Evolutionary conservation across 2,888 invertebrate genomes (phyloP), one percentile per base, ranked within the genome.

Genomic region (Timema podura): DNA sequence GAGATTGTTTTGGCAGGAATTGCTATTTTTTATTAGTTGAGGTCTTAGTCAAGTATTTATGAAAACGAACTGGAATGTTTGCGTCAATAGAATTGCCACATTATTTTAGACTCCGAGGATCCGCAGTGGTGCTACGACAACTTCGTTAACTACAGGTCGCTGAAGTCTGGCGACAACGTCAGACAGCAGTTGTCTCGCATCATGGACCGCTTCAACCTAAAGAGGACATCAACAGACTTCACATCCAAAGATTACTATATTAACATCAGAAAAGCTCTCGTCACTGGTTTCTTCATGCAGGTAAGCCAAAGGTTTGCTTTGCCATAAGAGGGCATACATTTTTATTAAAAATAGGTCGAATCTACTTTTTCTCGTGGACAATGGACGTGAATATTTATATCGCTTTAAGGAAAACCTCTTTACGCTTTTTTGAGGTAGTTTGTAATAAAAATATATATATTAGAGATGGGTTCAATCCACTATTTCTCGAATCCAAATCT

Each of bases 61-160:
- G 48, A 68, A 70, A 15, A 68, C 48, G 6, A n/a, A 46, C 64
- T 61, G 10, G 8, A 16, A 51, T 30, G 30, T 30, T 30, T 30
- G 30, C 6, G 30, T 47, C 30, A 15, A 59, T 59, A 10, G 68
- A 61, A 48, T 64, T 59, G 64, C 16, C n/a, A 46, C 46, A 13
- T 11, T 49, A 77, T 79, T 80, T n/a, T 80, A 98, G 98, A 96
- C 80, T 91, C 92, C 84, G 99, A 99, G 83, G 98, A 98, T 82
- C 93, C 96, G 0, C 95, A 97, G 82, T 99, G 99, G 99, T 99
- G 98, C 81, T 99, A 98, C 79, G 98, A 99, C 80, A 99, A 99
- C 84, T 99, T 98, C 81, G 93, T 99, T 75, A 99, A 99, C 87
- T 99, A 95, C 83, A 90, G 99, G 74, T 97, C 98, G 0, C 85